Conservation (phyloP, 92 coral and sea anemone genomes). For the Phenganax marumi region DNA sequence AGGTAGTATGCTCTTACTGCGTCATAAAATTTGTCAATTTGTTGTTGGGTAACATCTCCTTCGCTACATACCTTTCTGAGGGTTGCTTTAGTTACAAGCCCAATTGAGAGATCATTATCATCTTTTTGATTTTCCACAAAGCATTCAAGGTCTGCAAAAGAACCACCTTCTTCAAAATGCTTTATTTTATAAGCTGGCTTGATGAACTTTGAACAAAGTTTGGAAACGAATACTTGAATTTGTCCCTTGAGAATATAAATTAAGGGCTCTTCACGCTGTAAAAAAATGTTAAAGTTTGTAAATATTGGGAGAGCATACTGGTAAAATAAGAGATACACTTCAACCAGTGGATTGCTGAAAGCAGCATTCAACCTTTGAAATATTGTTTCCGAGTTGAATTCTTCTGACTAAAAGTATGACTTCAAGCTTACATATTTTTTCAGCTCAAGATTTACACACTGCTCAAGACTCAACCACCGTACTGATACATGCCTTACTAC, state of each 20-base stretch:
- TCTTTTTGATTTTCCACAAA: constrained; percentile 53
- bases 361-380: constrained; percentile 52
- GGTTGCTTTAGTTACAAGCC: constrained; percentile 43
- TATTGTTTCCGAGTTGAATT: constrained; percentile 33
- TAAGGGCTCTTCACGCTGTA: constrained; percentile 64
- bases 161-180: constrained; percentile 44
- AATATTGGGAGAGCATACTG: constrained; percentile 50
- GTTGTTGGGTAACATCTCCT: constrained; percentile 45
- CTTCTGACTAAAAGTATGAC: constrained; percentile 50
- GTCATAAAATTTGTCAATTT: constrained; percentile 55
- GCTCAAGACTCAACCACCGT: constrained; percentile 56
- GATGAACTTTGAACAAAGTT: constrained; percentile 46
- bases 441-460: constrained; percentile 53
- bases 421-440: constrained; percentile 59
- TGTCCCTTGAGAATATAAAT: constrained; percentile 50
- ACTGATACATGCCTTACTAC: constrained; percentile 52
- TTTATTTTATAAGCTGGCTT: constrained; percentile 38
- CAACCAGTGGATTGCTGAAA: constrained; percentile 54
- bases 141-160: constrained; percentile 49
- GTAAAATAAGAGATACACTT: constrained; percentile 56
- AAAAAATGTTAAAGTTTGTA: constrained; percentile 54
- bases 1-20: constrained; percentile 30
- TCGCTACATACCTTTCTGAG: constrained; percentile 26
- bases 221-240: constrained; percentile 36
- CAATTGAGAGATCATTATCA: constrained; percentile 43